phyloP scores from a whole-genome alignment of 2,888 invertebrate genomes.

The Malthinus seriepunctatus region DNA sequence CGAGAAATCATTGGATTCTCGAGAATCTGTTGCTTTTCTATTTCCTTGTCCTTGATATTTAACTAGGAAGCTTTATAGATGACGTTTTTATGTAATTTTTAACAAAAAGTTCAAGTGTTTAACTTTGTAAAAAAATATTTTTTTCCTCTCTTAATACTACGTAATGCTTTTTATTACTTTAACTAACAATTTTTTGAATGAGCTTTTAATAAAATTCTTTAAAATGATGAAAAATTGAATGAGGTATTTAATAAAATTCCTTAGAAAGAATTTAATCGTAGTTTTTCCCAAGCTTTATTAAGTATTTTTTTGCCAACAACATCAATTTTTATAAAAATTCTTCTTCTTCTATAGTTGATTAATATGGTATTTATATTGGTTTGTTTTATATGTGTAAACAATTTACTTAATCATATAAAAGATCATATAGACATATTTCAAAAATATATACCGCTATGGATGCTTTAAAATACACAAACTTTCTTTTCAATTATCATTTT shows the following conservation, averaged over 20 bases:
- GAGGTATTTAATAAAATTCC: constrained; percentile 2
- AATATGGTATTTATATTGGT: too few species aligned
- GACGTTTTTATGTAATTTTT: constrained; percentile 11
- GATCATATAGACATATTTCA: too few species aligned
- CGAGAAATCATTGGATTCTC: constrained; percentile 19
- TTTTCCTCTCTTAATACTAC: too few species aligned
- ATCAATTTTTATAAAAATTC: too few species aligned
- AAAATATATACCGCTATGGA: too few species aligned
- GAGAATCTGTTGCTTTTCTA: constrained; percentile 27
- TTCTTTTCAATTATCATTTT: too few species aligned
- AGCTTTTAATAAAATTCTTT: not conserved
- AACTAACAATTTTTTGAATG: not conserved
- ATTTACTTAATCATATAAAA: too few species aligned
- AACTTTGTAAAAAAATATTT: too few species aligned
- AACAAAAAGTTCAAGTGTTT: constrained; percentile 17
- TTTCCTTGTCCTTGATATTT: constrained; percentile 20
- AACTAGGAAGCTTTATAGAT: constrained; percentile 12
- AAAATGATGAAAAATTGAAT: not conserved
- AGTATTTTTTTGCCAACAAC: too few species aligned
- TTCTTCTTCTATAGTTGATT: too few species aligned
- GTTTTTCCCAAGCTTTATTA: not conserved
- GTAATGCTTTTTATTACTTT: not conserved
- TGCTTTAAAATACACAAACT: too few species aligned
- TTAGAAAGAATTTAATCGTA: not conserved
- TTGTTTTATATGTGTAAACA: too few species aligned